A percentile compares a stretch with the other conserved stretches of the same genome.
phyloP scores from a whole-genome alignment of 53 echinoderm and acorn worm genomes.

The Astropecten irregularis region DNA sequence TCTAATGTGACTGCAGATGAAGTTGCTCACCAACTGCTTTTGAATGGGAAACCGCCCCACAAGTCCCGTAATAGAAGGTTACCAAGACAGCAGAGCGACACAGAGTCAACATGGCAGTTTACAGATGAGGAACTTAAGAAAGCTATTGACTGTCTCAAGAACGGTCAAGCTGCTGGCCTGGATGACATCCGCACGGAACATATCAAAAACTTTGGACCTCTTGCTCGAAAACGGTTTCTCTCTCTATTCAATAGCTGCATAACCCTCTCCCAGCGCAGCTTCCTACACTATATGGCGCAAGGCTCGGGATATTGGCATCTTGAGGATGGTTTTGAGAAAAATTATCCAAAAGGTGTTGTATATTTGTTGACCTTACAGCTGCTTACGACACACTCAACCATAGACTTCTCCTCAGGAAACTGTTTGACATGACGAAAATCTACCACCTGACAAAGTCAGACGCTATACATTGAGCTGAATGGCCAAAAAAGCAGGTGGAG shows the following conservation, averaged over 20 bases:
- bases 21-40: constrained; percentile 36
- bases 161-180: constrained; percentile 3
- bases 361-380: constrained; percentile 46
- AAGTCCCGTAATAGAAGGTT: neutral
- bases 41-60: constrained; percentile 11
- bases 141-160: neutral
- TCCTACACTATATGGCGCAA: neutral
- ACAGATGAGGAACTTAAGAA: neutral
- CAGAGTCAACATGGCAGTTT: neutral
- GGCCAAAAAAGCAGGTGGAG: constrained; percentile 23
- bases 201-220: constrained; percentile 7
- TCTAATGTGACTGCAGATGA: constrained; percentile 14
- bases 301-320: neutral
- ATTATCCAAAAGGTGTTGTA: neutral
- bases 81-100: neutral
- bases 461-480: constrained; percentile 16
- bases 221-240: neutral
- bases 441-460: neutral
- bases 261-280: neutral
- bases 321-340: constrained; percentile 42
- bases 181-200: constrained; percentile 28
- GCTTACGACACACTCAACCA: constrained; percentile 46
- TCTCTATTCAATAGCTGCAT: neutral
- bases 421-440: constrained; percentile 5
- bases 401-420: constrained; percentile 13